Conservation (phyloP, 2,797 vertebrate species). For the Scyliorhinus canicula region DNA sequence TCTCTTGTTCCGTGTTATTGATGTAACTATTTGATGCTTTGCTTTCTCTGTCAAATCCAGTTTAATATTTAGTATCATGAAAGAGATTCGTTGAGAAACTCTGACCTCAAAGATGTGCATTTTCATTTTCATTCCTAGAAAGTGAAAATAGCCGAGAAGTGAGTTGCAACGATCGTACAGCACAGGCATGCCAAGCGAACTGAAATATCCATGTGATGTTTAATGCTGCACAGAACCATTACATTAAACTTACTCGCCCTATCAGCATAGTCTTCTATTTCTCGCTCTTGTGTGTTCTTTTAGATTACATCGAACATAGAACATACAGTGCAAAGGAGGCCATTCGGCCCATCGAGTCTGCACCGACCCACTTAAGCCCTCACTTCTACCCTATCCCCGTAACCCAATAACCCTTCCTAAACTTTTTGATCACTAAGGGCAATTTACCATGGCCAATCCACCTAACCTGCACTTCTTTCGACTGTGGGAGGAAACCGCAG, state of each 20-base stretch:
- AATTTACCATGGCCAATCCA: no score
- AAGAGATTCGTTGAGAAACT: constrained; percentile 21
- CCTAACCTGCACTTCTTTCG: no score
- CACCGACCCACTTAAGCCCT: no score
- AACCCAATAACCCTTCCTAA: no score
- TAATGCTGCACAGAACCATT: no score
- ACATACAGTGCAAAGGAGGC: no score
- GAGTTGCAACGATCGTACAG: not conserved
- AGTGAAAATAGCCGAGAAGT: not conserved
- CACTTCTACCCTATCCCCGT: no score
- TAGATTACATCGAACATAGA: no score
- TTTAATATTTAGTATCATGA: not conserved
- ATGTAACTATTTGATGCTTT: not conserved
- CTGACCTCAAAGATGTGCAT: not conserved
- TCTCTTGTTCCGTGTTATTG: not conserved
- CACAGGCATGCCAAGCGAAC: not conserved
- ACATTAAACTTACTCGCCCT: not conserved
- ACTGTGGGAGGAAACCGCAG: no score
- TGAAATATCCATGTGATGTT: not conserved
- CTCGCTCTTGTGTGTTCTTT: not conserved
- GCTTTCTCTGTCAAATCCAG: not conserved
- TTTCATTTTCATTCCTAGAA: constrained; percentile 13
- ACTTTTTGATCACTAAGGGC: no score
- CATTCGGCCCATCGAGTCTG: no score
- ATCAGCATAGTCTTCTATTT: not conserved